Conservation (phyloP, 2,113 vertebrate species). For the Tupaia chinensis region DNA sequence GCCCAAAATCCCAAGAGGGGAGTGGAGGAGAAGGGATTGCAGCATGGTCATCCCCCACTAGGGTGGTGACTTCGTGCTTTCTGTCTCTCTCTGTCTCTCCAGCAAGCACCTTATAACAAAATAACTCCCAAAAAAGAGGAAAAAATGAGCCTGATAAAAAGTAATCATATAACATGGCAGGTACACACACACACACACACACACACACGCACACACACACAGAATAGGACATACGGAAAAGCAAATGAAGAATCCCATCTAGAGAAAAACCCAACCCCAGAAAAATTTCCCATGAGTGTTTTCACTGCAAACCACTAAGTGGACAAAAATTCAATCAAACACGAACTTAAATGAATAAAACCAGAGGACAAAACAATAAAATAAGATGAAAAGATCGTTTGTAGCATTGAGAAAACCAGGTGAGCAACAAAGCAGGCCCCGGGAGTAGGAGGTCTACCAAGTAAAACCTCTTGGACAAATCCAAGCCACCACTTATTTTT, state of each 20-base stretch:
- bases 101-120: too few relatives aligned
- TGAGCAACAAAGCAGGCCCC: background rate
- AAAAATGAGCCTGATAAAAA: background rate
- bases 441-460: background rate
- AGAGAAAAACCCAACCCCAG: background rate
- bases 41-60: too few relatives aligned
- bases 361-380: background rate
- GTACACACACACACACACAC: background rate
- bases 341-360: background rate
- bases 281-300: background rate
- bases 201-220: background rate
- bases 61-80: too few relatives aligned
- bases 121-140: too few relatives aligned
- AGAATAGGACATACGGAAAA: background rate
- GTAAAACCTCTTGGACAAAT: background rate
- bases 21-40: too few relatives aligned
- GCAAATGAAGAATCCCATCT: background rate
- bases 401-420: conserved; percentile 15
- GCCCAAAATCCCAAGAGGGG: too few relatives aligned
- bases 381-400: conserved; percentile 2
- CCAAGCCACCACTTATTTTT: background rate
- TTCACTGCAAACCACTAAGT: background rate
- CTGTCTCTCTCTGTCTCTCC: too few relatives aligned
- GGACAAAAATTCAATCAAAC: background rate
- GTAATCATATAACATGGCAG: background rate